Conservation (phyloP, 2,797 vertebrate species). For the Erpetoichthys calabaricus region DNA sequence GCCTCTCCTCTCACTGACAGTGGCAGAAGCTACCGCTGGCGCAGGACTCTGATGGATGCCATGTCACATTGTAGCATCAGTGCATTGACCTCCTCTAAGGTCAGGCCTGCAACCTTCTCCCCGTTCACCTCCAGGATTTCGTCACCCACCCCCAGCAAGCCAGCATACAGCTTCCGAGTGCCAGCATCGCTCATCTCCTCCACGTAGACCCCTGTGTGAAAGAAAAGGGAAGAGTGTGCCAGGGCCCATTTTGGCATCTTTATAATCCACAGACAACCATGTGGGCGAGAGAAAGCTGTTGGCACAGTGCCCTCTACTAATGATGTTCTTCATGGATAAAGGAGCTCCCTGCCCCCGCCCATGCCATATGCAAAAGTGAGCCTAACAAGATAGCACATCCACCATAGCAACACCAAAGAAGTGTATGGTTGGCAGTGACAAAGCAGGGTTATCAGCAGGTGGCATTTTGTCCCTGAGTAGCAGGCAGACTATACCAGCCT, state of each 20-base stretch:
- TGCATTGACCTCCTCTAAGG: constrained; percentile 55
- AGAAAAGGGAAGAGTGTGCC: background rate
- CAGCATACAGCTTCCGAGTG: constrained; percentile 68
- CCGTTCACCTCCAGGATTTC: constrained; percentile 89
- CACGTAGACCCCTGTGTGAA: constrained; percentile 68
- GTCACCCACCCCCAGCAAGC: constrained; percentile 73
- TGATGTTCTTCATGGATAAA: too few species aligned
- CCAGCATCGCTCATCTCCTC: constrained; percentile 66
- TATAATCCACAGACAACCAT: too few species aligned
- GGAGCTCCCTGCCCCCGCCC: too few species aligned
- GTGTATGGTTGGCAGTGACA: background rate
- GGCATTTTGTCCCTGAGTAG: too few species aligned
- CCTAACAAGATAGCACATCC: too few species aligned
- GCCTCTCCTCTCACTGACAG: constrained; percentile 25
- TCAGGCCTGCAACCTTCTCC: constrained; percentile 64
- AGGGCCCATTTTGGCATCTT: too few species aligned
- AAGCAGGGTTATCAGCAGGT: background rate
- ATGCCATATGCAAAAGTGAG: too few species aligned
- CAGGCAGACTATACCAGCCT: too few species aligned
- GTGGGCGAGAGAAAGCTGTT: too few species aligned
- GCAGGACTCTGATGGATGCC: constrained; percentile 65
- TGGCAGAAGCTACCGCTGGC: constrained; percentile 53
- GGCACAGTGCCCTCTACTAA: too few species aligned
- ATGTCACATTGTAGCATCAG: constrained; percentile 60
- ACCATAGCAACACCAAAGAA: background rate